Percentiles rank a stretch among this genome's conserved stretches.
These are phyloP conservation scores for Spatula versicolor DNA, from an alignment of 2,797 vertebrate genomes.

Conservation along the genomic window DNA sequence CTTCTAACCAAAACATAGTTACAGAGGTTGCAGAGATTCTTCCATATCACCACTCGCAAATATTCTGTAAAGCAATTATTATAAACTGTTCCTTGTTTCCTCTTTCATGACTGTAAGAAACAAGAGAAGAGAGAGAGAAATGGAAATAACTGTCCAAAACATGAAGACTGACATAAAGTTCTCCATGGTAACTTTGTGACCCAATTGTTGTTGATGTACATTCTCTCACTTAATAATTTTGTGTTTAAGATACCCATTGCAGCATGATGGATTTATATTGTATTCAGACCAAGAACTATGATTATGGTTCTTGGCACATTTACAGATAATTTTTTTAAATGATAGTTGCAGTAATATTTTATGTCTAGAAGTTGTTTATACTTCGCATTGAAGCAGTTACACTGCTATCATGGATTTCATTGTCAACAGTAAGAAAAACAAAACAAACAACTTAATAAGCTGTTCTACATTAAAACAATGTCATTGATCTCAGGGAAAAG, in stretches of 20 bases:
- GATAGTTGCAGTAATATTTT: neutral
- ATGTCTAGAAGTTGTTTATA: neutral
- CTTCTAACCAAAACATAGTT: neutral
- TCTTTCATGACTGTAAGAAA: neutral
- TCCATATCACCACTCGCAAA: neutral
- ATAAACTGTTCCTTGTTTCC: neutral
- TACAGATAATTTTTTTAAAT: neutral
- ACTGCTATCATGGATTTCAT: neutral
- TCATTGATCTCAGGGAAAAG: neutral
- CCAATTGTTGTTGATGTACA: neutral
- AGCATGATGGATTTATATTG: neutral
- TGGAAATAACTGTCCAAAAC: neutral
- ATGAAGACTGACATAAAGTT: neutral
- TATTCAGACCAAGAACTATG: neutral
- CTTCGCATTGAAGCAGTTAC: neutral
- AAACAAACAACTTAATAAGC: neutral
- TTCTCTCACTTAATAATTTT: neutral
- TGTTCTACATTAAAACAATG: neutral
- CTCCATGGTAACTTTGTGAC: neutral
- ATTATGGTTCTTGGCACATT: neutral
- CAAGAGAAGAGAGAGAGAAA: neutral
- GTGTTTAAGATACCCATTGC: neutral
- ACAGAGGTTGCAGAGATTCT: neutral
- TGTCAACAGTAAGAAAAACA: conserved; percentile 11
- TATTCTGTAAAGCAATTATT: neutral